These are phyloP conservation scores for Drosophila merina DNA, from an alignment of 2,888 invertebrate species.

Conservation along the genomic window DNA sequence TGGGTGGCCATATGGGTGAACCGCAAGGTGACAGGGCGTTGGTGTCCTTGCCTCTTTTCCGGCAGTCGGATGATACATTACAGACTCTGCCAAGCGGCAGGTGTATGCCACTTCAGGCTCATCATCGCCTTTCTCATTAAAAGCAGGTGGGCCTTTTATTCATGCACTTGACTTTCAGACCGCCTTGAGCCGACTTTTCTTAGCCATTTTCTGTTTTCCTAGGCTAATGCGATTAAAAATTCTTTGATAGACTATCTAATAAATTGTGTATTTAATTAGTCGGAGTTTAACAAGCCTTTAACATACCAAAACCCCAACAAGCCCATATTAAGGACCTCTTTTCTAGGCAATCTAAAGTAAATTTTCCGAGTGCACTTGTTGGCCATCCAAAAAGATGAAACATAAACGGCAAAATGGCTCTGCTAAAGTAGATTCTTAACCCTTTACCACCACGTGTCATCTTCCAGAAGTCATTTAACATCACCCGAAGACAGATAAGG, in stretches of 20 bases:
- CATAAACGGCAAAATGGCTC: neutral
- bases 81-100: conserved; percentile 55
- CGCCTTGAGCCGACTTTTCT: conserved; percentile 15
- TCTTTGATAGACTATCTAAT: neutral
- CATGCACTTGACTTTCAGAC: conserved; percentile 70
- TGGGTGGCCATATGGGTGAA: neutral
- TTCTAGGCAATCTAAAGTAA: conserved; percentile 49
- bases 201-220: neutral
- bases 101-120: conserved; percentile 60
- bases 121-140: conserved; percentile 35
- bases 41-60: conserved; percentile 38
- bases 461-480: neutral
- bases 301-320: neutral
- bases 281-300: neutral
- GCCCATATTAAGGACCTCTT: conserved; percentile 18
- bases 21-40: conserved; percentile 3
- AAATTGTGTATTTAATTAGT: neutral
- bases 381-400: neutral
- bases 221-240: neutral
- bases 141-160: conserved; percentile 57
- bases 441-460: neutral
- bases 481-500: neutral
- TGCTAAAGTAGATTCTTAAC: neutral
- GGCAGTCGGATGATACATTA: conserved; percentile 45
- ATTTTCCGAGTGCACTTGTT: neutral